phyloP scores from a whole-genome alignment of 2,888 invertebrate genomes.

The Cremastinae sp. region DNA sequence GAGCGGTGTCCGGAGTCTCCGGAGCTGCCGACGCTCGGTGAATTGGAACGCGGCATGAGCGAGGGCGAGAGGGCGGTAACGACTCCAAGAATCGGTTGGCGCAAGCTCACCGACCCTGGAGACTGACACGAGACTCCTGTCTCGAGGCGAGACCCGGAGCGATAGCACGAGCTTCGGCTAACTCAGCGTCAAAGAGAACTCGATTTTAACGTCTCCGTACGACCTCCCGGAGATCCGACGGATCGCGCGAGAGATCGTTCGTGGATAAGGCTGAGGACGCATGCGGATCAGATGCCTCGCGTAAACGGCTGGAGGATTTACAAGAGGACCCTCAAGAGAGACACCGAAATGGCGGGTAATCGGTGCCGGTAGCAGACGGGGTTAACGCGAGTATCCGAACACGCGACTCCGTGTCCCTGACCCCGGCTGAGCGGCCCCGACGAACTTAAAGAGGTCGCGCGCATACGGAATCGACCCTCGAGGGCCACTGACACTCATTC shows the following conservation, averaged over 20 bases:
- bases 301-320: conserved; percentile 53
- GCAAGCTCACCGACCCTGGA: conserved; percentile 82
- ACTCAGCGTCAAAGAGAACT: conserved; percentile 24
- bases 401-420: conserved; percentile 49
- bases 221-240: too few species aligned
- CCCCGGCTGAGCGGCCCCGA: conserved; percentile 50
- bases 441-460: too few species aligned
- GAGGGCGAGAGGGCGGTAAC: conserved; percentile 74
- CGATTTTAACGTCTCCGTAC: too few species aligned
- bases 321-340: conserved; percentile 67
- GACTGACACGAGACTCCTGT: conserved; percentile 82
- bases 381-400: conserved; percentile 56
- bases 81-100: conserved; percentile 79
- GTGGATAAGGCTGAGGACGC: conserved; percentile 15
- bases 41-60: conserved; percentile 76
- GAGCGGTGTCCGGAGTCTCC: neutral
- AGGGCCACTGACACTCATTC: neutral
- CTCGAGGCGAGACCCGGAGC: conserved; percentile 70
- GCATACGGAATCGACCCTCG: too few species aligned
- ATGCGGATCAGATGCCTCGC: conserved; percentile 69
- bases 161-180: conserved; percentile 76
- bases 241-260: neutral
- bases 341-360: conserved; percentile 74
- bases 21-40: conserved; percentile 49
- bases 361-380: conserved; percentile 80